Conservation (phyloP, 2,113 vertebrate species). For the Anarhynchus alexandrinus region DNA sequence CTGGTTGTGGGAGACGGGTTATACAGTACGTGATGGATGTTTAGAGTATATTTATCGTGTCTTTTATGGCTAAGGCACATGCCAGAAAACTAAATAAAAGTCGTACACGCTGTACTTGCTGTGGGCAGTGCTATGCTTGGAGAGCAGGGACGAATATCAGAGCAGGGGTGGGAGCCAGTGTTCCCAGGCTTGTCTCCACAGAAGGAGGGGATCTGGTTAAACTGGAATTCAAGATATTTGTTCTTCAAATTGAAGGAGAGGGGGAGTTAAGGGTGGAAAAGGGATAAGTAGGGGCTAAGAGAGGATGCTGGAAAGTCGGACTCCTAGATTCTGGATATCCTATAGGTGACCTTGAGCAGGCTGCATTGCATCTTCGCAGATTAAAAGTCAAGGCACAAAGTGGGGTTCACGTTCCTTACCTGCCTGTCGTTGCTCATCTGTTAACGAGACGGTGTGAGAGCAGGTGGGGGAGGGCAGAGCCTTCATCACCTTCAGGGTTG, state of each 20-base stretch:
- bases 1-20: neutral
- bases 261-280: neutral
- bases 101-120: neutral
- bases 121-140: neutral
- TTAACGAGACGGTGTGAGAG: neutral
- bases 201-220: neutral
- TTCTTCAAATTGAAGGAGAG: neutral
- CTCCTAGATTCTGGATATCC: neutral
- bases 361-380: neutral
- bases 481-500: neutral
- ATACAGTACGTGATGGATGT: neutral
- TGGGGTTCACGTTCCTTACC: neutral
- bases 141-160: neutral
- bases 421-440: neutral
- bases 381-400: neutral
- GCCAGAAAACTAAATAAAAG: conserved; percentile 31
- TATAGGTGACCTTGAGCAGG: neutral
- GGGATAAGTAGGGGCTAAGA: neutral
- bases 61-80: conserved; percentile 7
- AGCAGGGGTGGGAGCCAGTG: neutral
- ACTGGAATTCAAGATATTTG: neutral
- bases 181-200: neutral
- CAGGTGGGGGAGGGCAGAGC: neutral
- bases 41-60: conserved; percentile 7
- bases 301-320: neutral